Percentiles rank a stretch among this genome's conserved stretches.
Conservation (phyloP, 2,113 vertebrate species). For the Odontesthes bonariensis region DNA sequence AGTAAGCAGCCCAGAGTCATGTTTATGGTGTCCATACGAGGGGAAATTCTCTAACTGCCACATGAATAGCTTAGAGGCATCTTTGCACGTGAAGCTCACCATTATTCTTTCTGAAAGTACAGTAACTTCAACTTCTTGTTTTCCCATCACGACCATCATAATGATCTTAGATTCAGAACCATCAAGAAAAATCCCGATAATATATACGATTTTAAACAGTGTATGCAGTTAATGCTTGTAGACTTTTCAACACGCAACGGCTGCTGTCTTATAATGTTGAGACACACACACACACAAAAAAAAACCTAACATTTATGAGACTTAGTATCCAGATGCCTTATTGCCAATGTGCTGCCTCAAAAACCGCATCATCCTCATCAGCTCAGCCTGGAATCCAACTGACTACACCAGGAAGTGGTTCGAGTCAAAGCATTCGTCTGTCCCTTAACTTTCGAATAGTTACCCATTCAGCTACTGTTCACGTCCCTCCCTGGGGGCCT, state of each 20-base stretch:
- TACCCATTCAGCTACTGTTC: constrained; percentile 30
- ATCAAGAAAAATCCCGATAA: not conserved
- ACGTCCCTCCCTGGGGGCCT: constrained; percentile 62
- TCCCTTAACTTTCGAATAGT: constrained; percentile 52
- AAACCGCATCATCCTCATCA: constrained; percentile 1
- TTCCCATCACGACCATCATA: not conserved
- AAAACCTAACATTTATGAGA: not conserved
- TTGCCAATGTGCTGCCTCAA: constrained; percentile 4
- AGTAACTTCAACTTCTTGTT: constrained; percentile 1
- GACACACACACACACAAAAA: not conserved
- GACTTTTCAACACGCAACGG: not conserved
- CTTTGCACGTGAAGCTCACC: not conserved
- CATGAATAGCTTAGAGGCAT: not conserved
- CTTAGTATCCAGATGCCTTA: constrained; percentile 1
- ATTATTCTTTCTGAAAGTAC: not conserved
- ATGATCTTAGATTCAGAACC: not conserved
- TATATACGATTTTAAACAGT: constrained; percentile 28
- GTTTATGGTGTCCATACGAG: not conserved
- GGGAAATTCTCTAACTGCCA: not conserved
- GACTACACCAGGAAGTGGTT: constrained; percentile 25
- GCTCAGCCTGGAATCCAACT: not conserved
- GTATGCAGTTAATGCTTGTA: constrained; percentile 3
- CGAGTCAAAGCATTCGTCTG: constrained; percentile 31
- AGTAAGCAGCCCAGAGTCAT: not conserved
- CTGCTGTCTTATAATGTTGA: not conserved